Evolutionary conservation across 2,113 vertebrate species (phyloP).

Genomic region (Grammomys dolichurus): DNA sequence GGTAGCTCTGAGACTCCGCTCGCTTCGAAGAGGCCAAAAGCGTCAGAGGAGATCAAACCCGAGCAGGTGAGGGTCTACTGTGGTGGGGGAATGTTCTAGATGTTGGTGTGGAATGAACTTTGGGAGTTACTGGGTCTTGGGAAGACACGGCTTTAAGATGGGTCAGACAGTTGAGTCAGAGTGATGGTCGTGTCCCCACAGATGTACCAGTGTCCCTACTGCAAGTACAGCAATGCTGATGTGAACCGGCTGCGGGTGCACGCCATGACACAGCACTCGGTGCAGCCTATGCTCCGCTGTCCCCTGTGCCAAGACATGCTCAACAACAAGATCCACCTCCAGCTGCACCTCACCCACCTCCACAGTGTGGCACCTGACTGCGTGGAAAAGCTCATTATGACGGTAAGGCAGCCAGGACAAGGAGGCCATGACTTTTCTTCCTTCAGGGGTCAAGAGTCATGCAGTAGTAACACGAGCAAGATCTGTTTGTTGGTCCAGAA

Average conservation of each 20-base stretch:
- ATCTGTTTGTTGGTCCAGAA: background rate
- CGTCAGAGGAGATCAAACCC: constrained; percentile 92
- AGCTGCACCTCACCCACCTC: constrained; percentile 99
- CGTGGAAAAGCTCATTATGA: constrained; percentile 97
- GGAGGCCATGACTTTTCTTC: background rate
- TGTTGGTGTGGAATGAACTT: background rate
- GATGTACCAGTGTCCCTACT: constrained; percentile 99
- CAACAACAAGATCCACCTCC: constrained; percentile 99
- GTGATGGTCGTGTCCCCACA: constrained; percentile 79
- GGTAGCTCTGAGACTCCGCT: constrained; percentile 92
- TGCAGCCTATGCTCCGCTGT: constrained; percentile 98
- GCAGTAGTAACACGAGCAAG: rapidly evolving
- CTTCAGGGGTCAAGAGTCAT: background rate
- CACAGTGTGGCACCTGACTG: constrained; percentile 99
- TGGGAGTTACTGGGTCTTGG: constrained; percentile 35
- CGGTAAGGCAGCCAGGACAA: constrained; percentile 87
- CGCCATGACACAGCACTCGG: constrained; percentile 98
- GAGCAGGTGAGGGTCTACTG: constrained; percentile 93
- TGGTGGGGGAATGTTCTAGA: background rate
- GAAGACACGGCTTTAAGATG: constrained; percentile 35
- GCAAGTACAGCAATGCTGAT: constrained; percentile 97
- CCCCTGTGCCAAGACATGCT: constrained; percentile 99
- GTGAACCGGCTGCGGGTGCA: constrained; percentile 98
- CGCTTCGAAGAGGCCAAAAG: constrained; percentile 94
- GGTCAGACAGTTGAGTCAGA: constrained; percentile 15